Evolutionary conservation across 2,888 invertebrate genomes (phyloP).

Genomic region (Hydrotaea cyrtoneurina): DNA sequence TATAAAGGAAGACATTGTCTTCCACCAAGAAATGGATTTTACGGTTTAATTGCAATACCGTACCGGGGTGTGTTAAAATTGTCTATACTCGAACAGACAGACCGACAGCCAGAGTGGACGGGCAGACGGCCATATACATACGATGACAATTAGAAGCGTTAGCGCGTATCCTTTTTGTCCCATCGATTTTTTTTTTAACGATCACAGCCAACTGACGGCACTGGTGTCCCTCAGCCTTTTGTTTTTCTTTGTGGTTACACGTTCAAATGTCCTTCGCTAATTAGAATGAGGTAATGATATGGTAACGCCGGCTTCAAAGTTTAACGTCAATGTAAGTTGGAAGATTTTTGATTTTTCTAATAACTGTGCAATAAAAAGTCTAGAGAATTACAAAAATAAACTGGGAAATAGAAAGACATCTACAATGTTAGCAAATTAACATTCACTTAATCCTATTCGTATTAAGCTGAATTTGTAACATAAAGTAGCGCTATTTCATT

Average conservation of each 20-base stretch:
- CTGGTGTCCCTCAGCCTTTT: too few species aligned
- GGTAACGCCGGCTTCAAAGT: neutral
- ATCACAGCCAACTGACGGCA: neutral
- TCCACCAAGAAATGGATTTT: constrained; percentile 14
- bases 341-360: neutral
- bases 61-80: constrained; percentile 46
- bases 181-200: neutral
- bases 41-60: constrained; percentile 39
- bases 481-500: too few species aligned
- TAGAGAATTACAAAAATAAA: too few species aligned
- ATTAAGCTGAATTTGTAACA: too few species aligned
- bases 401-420: too few species aligned
- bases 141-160: neutral
- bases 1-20: constrained; percentile 11
- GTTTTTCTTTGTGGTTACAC: neutral
- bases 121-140: too few species aligned
- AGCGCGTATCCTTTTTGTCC: neutral
- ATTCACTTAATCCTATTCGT: too few species aligned
- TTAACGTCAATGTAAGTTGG: neutral
- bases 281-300: neutral
- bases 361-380: too few species aligned
- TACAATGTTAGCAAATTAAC: too few species aligned
- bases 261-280: neutral
- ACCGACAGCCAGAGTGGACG: neutral
- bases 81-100: neutral